Base-by-base conservation (phyloP, 2,888 invertebrate species). In the Altica lythri region DNA sequence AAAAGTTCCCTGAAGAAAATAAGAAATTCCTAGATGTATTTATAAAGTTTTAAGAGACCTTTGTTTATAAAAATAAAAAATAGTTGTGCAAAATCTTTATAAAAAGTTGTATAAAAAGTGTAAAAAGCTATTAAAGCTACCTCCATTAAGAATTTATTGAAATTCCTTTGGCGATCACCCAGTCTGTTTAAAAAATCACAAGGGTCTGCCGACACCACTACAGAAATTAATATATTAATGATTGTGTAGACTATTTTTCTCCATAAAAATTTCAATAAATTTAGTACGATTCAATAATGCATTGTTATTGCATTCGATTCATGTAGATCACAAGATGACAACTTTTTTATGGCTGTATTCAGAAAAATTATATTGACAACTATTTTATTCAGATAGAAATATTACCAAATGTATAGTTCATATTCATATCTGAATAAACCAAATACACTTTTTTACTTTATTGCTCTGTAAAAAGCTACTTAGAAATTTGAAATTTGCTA, bases 51-150 rank as follows among this genome's bases (percentile, higher is more conserved):
- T n/a, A n/a, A n/a, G n/a, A n/a, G n/a, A n/a, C n/a, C n/a, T 13
- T 16, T 27, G 19, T 37, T 27, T 44, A 38, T 38, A 47, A 37
- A 47, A 38, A 38, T 47, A 47, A 38, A 44, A 44, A 47, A 17
- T 54, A n/a, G n/a, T n/a, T n/a, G 48, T 47, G 55, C 27, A 55
- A 45, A 55, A 16, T 40, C 34, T 32, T 12, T 12, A 12, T 45
- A 22, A 45, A 55, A 55, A 51, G 29, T 18, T 43, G 43, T 51
- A 47, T 53, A 47, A 48, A 53, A 48, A 8, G 48, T 38, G 38
- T 48, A 38, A 38, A 48, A 48, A 48, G 48, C 48, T 48, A n/a
- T n/a, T n/a, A 30, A 48, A 35, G 38, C 48, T 48, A 38, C 12
- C 16, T 32, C 13, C 12, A n/a, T 19, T 8, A 38, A n/a, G 12